Evolutionary conservation across 2,797 vertebrate genomes (phyloP).

Genomic region (Sebastes jordani): DNA sequence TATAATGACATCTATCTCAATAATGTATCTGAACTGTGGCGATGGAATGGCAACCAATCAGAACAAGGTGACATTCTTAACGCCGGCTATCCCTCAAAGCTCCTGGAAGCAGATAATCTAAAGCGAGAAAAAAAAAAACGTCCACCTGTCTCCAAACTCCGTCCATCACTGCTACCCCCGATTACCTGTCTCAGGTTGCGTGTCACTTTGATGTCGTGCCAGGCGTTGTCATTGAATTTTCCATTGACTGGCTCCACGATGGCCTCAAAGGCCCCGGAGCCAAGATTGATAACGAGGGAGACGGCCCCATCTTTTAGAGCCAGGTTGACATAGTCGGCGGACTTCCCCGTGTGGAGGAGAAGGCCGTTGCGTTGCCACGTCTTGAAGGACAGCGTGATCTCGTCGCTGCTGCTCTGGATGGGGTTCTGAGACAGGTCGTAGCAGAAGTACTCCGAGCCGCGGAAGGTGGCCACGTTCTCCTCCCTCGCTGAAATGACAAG

Average conservation of each 20-base stretch:
- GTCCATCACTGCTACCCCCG: constrained; percentile 64
- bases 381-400: constrained; percentile 98
- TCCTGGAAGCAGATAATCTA: constrained; percentile 59
- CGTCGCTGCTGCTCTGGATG: constrained; percentile 98
- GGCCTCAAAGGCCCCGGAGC: constrained; percentile 98
- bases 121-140: neutral
- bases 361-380: constrained; percentile 98
- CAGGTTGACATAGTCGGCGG: constrained; percentile 97
- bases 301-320: constrained; percentile 96
- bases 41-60: constrained; percentile 80
- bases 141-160: constrained; percentile 46
- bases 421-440: constrained; percentile 99
- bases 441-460: constrained; percentile 97
- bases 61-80: constrained; percentile 70
- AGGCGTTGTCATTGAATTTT: constrained; percentile 98
- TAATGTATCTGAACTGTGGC: constrained; percentile 61
- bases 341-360: constrained; percentile 97
- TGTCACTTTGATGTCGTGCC: constrained; percentile 99
- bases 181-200: constrained; percentile 99
- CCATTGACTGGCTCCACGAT: constrained; percentile 98
- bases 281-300: constrained; percentile 98
- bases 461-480: constrained; percentile 97
- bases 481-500: constrained; percentile 86
- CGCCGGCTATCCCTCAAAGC: constrained; percentile 60
- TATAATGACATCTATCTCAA: constrained; percentile 46